Evolutionary conservation across 2,888 invertebrate genomes (phyloP).

Genomic region (Noctua pronuba): DNA sequence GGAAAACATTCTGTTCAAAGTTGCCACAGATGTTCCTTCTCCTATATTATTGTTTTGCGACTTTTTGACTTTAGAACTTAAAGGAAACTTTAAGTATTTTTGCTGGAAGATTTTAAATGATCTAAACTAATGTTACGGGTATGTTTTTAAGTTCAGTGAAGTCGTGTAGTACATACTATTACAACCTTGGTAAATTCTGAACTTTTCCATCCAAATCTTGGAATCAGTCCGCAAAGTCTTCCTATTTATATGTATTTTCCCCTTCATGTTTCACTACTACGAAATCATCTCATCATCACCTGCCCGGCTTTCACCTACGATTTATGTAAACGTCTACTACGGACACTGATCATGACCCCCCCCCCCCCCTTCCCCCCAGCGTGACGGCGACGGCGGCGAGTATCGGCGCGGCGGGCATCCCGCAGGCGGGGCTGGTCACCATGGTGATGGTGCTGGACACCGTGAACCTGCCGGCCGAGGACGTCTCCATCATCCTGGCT

Average conservation of each 20-base stretch:
- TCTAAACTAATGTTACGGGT: neutral
- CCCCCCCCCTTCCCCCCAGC: conserved; percentile 88
- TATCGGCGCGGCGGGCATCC: conserved; percentile 99
- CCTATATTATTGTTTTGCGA: neutral
- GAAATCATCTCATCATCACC: too few relatives aligned
- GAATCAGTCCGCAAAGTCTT: neutral
- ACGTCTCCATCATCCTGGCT: conserved; percentile 97
- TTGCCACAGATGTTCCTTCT: neutral
- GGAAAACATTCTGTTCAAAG: neutral
- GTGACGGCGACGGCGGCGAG: conserved; percentile 99
- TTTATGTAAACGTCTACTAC: neutral
- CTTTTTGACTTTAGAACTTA: neutral
- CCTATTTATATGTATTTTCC: neutral
- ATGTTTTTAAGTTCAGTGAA: too few relatives aligned
- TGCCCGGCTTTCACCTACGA: neutral
- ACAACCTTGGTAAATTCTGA: too few relatives aligned
- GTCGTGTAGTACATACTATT: neutral
- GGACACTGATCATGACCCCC: too few relatives aligned
- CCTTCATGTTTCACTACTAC: neutral
- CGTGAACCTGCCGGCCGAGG: conserved; percentile 96
- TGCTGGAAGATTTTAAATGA: neutral
- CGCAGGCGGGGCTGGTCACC: conserved; percentile 98
- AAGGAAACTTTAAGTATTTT: neutral
- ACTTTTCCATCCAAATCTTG: neutral
- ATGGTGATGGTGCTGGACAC: conserved; percentile 99